phyloP scores from a whole-genome alignment of 2,113 vertebrate species.

The Eira barbara region DNA sequence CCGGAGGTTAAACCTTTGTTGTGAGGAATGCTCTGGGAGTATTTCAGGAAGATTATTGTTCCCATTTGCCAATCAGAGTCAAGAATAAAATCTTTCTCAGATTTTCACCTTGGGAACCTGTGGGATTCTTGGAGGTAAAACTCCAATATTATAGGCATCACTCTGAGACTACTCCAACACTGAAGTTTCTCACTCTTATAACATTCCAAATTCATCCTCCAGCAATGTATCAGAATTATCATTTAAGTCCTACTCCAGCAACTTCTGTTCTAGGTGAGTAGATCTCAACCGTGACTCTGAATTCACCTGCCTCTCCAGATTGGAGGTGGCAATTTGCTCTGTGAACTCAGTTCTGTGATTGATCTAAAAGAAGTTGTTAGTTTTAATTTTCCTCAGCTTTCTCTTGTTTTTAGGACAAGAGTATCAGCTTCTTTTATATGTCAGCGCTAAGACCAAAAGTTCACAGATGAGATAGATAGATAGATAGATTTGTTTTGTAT shows the following conservation, averaged over 20 bases:
- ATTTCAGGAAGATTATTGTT: neutral
- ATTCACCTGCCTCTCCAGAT: neutral
- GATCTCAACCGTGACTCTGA: neutral
- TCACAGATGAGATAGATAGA: neutral
- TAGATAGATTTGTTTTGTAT: neutral
- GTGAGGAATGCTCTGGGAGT: neutral
- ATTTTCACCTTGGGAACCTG: neutral
- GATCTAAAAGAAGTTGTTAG: neutral
- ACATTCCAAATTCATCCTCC: accelerated
- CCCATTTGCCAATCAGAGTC: neutral
- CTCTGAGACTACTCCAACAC: neutral
- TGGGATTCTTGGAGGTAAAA: neutral
- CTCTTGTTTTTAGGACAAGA: neutral
- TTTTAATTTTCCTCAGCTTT: neutral
- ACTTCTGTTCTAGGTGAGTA: neutral
- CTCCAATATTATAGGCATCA: accelerated
- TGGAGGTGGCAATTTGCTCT: neutral
- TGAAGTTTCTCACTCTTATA: neutral
- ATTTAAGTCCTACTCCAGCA: neutral
- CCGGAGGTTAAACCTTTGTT: neutral
- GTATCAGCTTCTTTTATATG: neutral
- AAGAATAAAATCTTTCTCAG: neutral
- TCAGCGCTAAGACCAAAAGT: neutral
- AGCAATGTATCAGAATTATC: neutral
- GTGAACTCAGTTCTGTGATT: neutral